Base-by-base conservation (phyloP, 2,888 invertebrate genomes). In the Silvanus unidentatus region DNA sequence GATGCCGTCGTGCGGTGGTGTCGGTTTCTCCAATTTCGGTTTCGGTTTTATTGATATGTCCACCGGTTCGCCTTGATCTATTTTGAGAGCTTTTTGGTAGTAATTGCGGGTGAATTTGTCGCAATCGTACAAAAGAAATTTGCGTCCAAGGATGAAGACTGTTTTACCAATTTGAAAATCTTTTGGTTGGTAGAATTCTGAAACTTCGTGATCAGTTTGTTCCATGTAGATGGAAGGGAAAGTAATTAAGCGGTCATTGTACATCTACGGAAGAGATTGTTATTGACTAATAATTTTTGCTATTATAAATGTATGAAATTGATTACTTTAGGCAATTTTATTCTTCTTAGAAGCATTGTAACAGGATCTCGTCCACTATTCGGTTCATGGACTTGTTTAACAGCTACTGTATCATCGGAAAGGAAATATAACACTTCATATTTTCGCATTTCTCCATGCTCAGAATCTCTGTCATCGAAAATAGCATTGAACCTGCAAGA, bases 61-160 rank as follows among this genome's bases (percentile, higher is more conserved):
- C 29, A 76, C 66, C 1, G 66, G 51, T 1, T 69, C 57, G 49
- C 59, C 68, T 57, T 76, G 76, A 41, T 71, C 70, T 16, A 75
- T 72, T 44, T 73, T 69, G 13, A 74, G 55, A 1, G 70, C 68
- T 41, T 71, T 69, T 48, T 66, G 64, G 50, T 54, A 92, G 70
- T 87, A 92, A 52, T 78, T 80, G 54, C 88, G n/a, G 0, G 92
- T 91, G 69, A 88, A 90, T 12, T 74, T 68, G 63, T 92, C 91
- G 64, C 88, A 88, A 66, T 92, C 86, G 55, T 80, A 83, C 2
- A 93, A 69, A 6, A 90, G 73, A 70, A 92, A 86, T 55, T 79
- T 73, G 16, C 86, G 76, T 1, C 84, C 85, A 36, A 84, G 76
- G 27, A 87, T 76, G 60, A 77, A 82, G 34, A 87, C 71, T 0